These are phyloP conservation scores for Mallotus villosus DNA, from an alignment of 2,797 vertebrate genomes.

Conservation along the genomic window DNA sequence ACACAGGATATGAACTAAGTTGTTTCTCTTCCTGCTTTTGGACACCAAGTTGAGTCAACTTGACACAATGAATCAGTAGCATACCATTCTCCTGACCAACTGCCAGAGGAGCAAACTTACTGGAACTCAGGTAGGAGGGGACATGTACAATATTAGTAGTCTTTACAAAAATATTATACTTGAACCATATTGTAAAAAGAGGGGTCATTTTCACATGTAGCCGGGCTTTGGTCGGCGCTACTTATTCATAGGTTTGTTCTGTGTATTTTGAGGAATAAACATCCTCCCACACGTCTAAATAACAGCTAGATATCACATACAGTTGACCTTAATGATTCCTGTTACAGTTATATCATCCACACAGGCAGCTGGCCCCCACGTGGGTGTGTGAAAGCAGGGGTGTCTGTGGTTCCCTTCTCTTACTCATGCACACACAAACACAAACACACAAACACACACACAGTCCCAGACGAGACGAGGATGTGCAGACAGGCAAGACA, in stretches of 20 bases:
- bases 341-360: no score
- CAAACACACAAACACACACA: constrained; percentile 11
- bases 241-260: no score
- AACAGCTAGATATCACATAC: no score
- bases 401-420: constrained; percentile 19
- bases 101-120: constrained; percentile 14
- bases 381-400: neutral
- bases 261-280: no score
- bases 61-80: constrained; percentile 39
- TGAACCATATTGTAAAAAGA: neutral
- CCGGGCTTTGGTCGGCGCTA: neutral
- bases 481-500: constrained; percentile 56
- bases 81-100: constrained; percentile 13
- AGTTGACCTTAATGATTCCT: no score
- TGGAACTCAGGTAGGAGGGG: neutral
- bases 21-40: constrained; percentile 62
- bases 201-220: neutral
- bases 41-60: constrained; percentile 45
- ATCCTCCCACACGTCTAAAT: no score
- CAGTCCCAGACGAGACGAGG: constrained; percentile 54
- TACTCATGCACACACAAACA: neutral
- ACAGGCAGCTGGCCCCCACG: no score
- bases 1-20: constrained; percentile 69
- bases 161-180: neutral
- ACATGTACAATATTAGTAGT: neutral